phyloP scores from a whole-genome alignment of 2,113 vertebrate genomes.

The Nycticorax nycticorax region DNA sequence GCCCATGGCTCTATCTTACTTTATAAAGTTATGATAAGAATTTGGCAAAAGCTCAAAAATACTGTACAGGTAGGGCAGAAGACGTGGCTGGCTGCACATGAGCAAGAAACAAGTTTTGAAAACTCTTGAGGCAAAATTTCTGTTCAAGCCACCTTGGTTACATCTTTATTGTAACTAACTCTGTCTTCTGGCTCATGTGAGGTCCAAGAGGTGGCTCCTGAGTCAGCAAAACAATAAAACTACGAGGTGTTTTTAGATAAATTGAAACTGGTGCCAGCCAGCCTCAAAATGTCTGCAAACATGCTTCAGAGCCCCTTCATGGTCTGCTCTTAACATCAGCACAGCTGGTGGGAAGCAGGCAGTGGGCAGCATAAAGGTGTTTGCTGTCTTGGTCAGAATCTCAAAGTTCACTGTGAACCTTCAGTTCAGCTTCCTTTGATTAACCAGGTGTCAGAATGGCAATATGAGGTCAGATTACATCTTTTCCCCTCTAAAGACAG shows the following conservation, averaged over 20 bases:
- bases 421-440: neutral
- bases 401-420: neutral
- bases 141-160: neutral
- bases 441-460: neutral
- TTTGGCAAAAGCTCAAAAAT: neutral
- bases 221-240: neutral
- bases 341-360: neutral
- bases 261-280: accelerated
- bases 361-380: accelerated
- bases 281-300: neutral
- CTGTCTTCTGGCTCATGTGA: neutral
- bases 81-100: neutral
- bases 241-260: neutral
- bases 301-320: neutral
- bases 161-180: neutral
- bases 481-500: neutral
- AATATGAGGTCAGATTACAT: neutral
- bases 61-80: neutral
- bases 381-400: neutral
- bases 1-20: neutral
- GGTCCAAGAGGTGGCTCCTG: neutral
- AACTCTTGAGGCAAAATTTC: neutral
- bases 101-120: neutral
- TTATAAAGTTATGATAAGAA: neutral
- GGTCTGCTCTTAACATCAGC: neutral